phyloP scores from a whole-genome alignment of 1,140 invertebrate species.

The Carposina sasakii region DNA sequence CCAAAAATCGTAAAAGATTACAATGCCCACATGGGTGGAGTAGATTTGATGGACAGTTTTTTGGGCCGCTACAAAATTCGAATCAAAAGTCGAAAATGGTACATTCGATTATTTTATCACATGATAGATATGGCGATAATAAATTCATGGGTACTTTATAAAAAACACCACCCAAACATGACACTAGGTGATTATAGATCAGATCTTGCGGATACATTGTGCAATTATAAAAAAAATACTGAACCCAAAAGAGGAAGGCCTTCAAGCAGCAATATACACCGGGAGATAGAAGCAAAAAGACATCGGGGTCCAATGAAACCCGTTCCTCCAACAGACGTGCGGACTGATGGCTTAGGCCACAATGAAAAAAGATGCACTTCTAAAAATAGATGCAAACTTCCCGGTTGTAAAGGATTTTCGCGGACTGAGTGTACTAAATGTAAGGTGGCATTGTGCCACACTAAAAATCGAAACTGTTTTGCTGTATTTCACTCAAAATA shows the following conservation, averaged over 20 bases:
- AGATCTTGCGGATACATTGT: conserved; percentile 39
- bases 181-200: conserved; percentile 43
- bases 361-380: conserved; percentile 16
- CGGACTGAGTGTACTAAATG: conserved; percentile 21
- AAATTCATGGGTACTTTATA: conserved; percentile 37
- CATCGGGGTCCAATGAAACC: conserved; percentile 12
- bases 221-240: conserved; percentile 13
- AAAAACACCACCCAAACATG: conserved; percentile 36
- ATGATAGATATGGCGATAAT: conserved; percentile 27
- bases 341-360: conserved; percentile 3
- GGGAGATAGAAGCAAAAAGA: conserved; percentile 20
- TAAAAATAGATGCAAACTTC: conserved; percentile 29
- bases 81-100: conserved; percentile 33
- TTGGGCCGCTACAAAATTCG: conserved; percentile 42
- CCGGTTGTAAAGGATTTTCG: conserved; percentile 17
- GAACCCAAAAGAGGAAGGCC: conserved; percentile 19
- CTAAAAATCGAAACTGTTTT: conserved; percentile 21
- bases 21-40: conserved; percentile 29
- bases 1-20: conserved; percentile 52
- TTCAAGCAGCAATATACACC: conserved; percentile 16
- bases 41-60: conserved; percentile 39
- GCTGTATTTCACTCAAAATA: conserved; percentile 19
- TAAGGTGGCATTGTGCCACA: conserved; percentile 17
- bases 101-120: conserved; percentile 35
- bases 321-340: conserved; percentile 7